phyloP scores from a whole-genome alignment of 2,888 invertebrate genomes.

The Leucophenga montana region DNA sequence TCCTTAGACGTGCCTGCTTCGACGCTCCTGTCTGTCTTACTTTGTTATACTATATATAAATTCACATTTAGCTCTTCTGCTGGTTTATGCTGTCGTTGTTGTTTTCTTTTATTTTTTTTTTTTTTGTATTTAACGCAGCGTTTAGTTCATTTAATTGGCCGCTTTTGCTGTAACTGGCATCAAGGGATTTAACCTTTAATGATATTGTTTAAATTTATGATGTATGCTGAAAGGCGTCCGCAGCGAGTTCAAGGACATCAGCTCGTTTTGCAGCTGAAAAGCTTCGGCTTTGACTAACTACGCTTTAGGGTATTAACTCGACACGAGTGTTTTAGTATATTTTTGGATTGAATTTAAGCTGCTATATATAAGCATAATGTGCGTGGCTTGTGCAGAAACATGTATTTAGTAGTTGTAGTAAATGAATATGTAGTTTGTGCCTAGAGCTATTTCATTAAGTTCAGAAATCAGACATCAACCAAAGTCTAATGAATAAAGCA shows the following conservation, averaged over 20 bases:
- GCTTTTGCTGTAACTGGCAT: constrained; percentile 57
- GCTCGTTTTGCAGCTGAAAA: too few relatives aligned
- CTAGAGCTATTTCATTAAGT: too few relatives aligned
- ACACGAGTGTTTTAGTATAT: constrained; percentile 10
- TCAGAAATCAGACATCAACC: too few relatives aligned
- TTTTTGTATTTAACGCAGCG: constrained; percentile 56
- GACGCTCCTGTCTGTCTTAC: constrained; percentile 28
- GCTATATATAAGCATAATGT: background rate
- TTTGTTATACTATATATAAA: background rate
- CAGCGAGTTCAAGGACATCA: constrained; percentile 17
- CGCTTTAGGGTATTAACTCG: constrained; percentile 17
- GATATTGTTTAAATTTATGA: constrained; percentile 60
- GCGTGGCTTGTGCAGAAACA: too few relatives aligned
- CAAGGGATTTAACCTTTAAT: constrained; percentile 62
- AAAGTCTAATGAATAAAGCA: too few relatives aligned
- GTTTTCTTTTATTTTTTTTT: constrained; percentile 1
- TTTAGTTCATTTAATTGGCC: constrained; percentile 60
- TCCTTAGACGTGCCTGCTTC: constrained; percentile 50
- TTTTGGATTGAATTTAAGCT: constrained; percentile 12
- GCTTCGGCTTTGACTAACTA: constrained; percentile 10
- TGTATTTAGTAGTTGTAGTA: too few relatives aligned
- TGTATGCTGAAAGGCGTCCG: constrained; percentile 23
- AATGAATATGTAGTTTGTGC: too few relatives aligned
- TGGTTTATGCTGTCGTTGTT: constrained; percentile 2
- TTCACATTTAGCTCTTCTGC: background rate